phyloP scores from a whole-genome alignment of 2,797 vertebrate genomes.

The Labeo calbasu region DNA sequence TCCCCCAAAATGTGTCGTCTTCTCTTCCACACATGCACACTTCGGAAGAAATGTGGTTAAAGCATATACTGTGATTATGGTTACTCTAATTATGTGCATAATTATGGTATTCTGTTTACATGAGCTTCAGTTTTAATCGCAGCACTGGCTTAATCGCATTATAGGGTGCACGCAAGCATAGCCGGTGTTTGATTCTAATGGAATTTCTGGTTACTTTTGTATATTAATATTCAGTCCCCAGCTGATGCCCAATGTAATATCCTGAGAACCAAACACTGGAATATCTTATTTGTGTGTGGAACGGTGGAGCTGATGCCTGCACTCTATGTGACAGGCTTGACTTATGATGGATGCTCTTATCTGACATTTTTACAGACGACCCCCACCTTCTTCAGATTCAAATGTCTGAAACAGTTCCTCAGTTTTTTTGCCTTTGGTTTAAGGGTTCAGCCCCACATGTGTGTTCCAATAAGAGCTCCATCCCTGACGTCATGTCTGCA shows the following conservation, averaged over 20 bases:
- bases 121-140: slow-evolving; percentile 3
- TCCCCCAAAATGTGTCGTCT: neutral
- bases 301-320: neutral
- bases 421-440: slow-evolving; percentile 15
- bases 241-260: neutral
- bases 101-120: neutral
- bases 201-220: neutral
- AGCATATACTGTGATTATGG: neutral
- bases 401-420: neutral
- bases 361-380: slow-evolving; percentile 12
- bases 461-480: slow-evolving; percentile 73
- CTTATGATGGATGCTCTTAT: slow-evolving; percentile 3
- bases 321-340: neutral
- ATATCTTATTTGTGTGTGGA: neutral
- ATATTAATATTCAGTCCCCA: neutral
- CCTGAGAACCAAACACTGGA: neutral
- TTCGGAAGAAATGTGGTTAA: slow-evolving; percentile 1
- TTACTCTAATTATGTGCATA: slow-evolving; percentile 11
- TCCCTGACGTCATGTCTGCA: slow-evolving; percentile 88
- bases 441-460: slow-evolving; percentile 60
- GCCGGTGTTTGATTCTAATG: neutral
- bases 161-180: neutral
- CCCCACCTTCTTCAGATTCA: slow-evolving; percentile 22
- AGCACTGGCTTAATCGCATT: neutral
- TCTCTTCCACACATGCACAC: neutral